phyloP scores from a whole-genome alignment of 37 sponge, comb jelly and placozoan species.

The Diacarnus erythraeanus region DNA sequence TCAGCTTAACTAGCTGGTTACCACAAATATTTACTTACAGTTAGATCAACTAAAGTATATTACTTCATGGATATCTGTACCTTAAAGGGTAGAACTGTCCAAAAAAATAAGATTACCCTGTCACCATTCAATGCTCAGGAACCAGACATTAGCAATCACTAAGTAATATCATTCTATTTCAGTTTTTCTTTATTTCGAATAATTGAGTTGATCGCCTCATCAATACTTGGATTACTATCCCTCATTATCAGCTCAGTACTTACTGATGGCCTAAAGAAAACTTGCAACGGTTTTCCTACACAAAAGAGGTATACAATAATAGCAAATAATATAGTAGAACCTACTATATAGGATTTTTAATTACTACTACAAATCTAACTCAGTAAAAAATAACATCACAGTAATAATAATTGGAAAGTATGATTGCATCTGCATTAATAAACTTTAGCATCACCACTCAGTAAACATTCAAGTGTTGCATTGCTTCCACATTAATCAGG shows the following conservation, averaged over 20 bases:
- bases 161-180: not conserved
- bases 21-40: not conserved
- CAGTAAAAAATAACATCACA: too few species aligned
- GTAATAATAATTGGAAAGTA: too few species aligned
- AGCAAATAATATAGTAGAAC: too few species aligned
- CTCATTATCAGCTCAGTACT: not conserved
- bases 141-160: not conserved
- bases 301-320: too few species aligned
- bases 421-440: not conserved
- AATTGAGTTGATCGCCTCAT: not conserved
- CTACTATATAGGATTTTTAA: too few species aligned
- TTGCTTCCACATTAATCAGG: too few species aligned
- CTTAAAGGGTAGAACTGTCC: not conserved
- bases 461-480: too few species aligned
- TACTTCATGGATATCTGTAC: not conserved
- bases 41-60: not conserved
- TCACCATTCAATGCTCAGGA: not conserved
- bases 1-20: too few species aligned
- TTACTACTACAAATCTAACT: too few species aligned
- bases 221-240: not conserved
- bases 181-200: not conserved
- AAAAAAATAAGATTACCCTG: not conserved
- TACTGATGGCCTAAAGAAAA: not conserved
- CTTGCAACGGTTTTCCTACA: not conserved
- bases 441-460: not conserved